Conservation (phyloP, 1,140 invertebrate genomes). For the Drosophila jambulina region DNA sequence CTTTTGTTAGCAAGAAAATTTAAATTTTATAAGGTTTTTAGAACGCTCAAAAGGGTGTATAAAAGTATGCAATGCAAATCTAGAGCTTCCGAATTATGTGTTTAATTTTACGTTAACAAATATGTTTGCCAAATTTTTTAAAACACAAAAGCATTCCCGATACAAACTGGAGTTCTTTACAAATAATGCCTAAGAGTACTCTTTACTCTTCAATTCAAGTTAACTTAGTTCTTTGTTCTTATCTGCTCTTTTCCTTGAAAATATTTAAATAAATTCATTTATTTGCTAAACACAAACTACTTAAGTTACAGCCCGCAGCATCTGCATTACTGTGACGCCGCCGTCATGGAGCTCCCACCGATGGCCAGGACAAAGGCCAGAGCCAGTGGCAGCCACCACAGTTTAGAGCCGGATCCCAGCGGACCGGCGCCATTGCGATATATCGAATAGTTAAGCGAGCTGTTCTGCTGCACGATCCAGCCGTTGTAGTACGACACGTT, state of each 20-base stretch:
- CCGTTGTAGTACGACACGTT: conserved; percentile 87
- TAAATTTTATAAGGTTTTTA: not conserved
- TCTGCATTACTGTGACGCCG: not conserved
- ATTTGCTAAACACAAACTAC: conserved; percentile 4
- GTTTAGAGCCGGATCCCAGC: not conserved
- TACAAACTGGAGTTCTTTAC: not conserved
- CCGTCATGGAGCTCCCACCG: not conserved
- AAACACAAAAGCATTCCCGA: too few relatives aligned
- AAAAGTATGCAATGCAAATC: too few relatives aligned
- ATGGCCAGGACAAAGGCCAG: conserved; percentile 13
- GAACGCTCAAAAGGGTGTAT: too few relatives aligned
- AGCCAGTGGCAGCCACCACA: conserved; percentile 1
- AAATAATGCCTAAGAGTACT: not conserved
- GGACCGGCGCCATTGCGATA: conserved; percentile 13
- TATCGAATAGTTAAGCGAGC: conserved; percentile 52
- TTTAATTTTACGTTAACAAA: too few relatives aligned
- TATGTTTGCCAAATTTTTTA: too few relatives aligned
- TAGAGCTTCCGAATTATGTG: too few relatives aligned
- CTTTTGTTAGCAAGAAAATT: not conserved
- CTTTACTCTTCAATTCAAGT: not conserved
- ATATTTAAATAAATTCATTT: conserved; percentile 12
- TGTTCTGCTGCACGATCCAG: conserved; percentile 84
- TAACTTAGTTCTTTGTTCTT: not conserved
- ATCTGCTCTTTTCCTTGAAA: not conserved
- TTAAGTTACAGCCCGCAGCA: not conserved